Base-by-base conservation (phyloP, 1,140 invertebrate genomes). In the Sinella curviseta region DNA sequence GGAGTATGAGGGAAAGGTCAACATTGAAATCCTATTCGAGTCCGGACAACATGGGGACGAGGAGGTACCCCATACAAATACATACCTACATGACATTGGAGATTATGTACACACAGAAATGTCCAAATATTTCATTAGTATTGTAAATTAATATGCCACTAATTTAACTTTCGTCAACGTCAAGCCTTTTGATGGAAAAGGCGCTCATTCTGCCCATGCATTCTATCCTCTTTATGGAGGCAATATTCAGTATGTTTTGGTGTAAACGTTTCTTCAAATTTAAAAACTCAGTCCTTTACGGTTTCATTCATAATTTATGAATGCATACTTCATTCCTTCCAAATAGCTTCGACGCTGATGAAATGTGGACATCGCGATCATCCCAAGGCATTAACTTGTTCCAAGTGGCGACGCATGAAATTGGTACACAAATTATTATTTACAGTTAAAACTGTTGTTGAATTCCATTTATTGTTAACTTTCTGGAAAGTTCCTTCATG, bases 351-450 rank as follows among this genome's bases (percentile, higher is more conserved):
- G 74, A 75, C 35, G 74, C 17, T 8, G 74, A 75, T 54, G 74
- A 75, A 48, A 26, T 2, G 24, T 75, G 74, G 74, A 75, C 74
- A 30, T 48, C 74, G 24, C 17, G 28, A n/a, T 26, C 12, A 8
- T 3, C 12, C 30, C 2, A 20, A 54, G 74, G 74, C 34, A 30
- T 75, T 17, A 75, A 75, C 24, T 30, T 75, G 14, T 75, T 75
- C 24, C 74, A 75, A 75, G 74, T 75, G 3, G 74, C 74, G 3
- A 75, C 74, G 16, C 74, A 75, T 75, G 74, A 75, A 75, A 75
- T 75, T 39, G 74, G 74, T 75, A 75, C 8, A 26, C 3, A 60
- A n/a, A n/a, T n/a, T n/a, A n/a, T n/a, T n/a, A n/a, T n/a, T n/a
- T n/a, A n/a, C n/a, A n/a, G n/a, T n/a, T n/a, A n/a, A n/a, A n/a